Evolutionary conservation across 2,113 vertebrate genomes (phyloP), one percentile per base, ranked within the genome.

Genomic region (Eolophus roseicapilla): DNA sequence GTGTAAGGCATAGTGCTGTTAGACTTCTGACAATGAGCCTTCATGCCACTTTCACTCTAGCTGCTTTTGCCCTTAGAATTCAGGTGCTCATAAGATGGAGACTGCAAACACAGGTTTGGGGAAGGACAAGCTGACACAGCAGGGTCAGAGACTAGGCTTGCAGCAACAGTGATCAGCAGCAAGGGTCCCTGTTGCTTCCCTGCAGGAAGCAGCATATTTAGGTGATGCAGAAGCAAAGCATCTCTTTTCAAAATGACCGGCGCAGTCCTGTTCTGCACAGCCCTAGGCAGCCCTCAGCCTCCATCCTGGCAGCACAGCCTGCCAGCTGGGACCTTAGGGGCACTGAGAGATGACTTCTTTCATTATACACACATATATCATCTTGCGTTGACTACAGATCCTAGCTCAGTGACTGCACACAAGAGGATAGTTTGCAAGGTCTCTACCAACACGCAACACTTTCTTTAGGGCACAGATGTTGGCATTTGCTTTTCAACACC

Each of bases 401-500:
- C 82, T 84, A 79, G 73, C 71, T 43, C 50, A 63, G 62, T 2
- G 11, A 81, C 37, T 39, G 44, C 52, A 69, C 68, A 84, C 2
- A 5, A 52, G 18, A 70, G 82, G 57, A 70, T 20, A 68, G 53
- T 78, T 68, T 49, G 19, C 76, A 86, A 70, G 25, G 39, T 74
- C 55, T 93, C 63, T 43, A 67, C 46, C 21, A 6, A 76, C 60
- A 96, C 91, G 60, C 5, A 8, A 52, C 68, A 46, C 25, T 67
- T 96, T 90, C 81, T 93, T 91, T 60, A 97, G 88, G 79, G 43
- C 95, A 96, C 97, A 97, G 92, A 94, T 97, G 96, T 84, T 90
- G 78, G 81, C 69, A 41, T 86, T 95, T n/a, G 55, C 93, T 89
- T 98, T 97, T 98, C 97, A 97, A 94, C 96, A 97, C 95, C 75